Conservation (phyloP, 2,888 invertebrate species). For the Heliconius aoede region DNA sequence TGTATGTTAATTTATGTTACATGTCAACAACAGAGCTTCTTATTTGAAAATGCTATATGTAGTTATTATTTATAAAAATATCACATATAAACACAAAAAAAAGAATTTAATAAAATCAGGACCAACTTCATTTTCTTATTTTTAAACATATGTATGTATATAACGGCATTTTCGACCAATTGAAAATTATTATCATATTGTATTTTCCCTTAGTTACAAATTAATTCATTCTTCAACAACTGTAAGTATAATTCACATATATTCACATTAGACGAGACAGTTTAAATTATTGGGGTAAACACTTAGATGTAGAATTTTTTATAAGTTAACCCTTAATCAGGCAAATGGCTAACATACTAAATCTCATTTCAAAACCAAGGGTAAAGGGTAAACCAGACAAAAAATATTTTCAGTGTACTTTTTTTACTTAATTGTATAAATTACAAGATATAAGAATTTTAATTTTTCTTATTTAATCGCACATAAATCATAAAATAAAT, state of each 20-base stretch:
- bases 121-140: neutral
- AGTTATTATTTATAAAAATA: neutral
- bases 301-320: neutral
- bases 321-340: neutral
- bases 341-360: too few species aligned
- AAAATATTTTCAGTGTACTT: too few species aligned
- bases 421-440: too few species aligned
- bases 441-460: too few species aligned
- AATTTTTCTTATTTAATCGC: too few species aligned
- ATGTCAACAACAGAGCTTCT: neutral
- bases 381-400: too few species aligned
- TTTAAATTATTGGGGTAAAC: slow-evolving; percentile 1
- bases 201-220: slow-evolving; percentile 12
- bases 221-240: neutral
- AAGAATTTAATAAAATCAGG: neutral
- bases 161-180: slow-evolving; percentile 10
- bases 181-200: slow-evolving; percentile 5
- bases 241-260: too few species aligned
- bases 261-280: slow-evolving; percentile 13
- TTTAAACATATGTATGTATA: neutral
- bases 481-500: neutral
- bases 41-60: neutral
- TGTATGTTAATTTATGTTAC: neutral
- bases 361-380: neutral
- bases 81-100: neutral